phyloP scores from a whole-genome alignment of 2,113 vertebrate species.

The Callipepla californica region DNA sequence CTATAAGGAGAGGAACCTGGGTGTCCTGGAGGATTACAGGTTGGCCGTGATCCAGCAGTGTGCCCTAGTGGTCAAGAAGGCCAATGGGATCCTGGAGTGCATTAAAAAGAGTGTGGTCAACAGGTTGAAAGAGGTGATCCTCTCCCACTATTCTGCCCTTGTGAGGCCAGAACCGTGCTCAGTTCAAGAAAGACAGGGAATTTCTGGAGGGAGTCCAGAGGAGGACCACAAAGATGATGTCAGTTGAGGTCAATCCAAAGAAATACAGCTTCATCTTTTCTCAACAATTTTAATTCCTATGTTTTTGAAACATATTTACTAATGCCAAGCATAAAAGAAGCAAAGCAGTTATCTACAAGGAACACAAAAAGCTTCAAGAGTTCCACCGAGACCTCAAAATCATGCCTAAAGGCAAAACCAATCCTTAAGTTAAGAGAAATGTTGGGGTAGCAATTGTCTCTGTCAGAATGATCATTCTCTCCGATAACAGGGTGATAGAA shows the following conservation, averaged over 20 bases:
- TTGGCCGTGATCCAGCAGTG: too few relatives aligned
- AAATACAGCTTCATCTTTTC: neutral
- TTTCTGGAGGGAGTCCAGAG: too few relatives aligned
- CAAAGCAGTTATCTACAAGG: neutral
- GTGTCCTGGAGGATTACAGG: too few relatives aligned
- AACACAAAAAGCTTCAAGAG: neutral
- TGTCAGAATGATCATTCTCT: neutral
- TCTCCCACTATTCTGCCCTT: too few relatives aligned
- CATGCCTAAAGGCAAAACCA: conserved; percentile 1
- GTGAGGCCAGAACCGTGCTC: too few relatives aligned
- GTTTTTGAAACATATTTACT: neutral
- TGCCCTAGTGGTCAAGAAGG: too few relatives aligned
- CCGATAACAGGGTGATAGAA: neutral
- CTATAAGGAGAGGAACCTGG: too few relatives aligned
- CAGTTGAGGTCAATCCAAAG: neutral
- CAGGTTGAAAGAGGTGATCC: too few relatives aligned
- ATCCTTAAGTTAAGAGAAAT: neutral
- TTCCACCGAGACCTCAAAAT: neutral
- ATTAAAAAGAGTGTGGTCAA: too few relatives aligned
- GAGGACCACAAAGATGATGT: too few relatives aligned
- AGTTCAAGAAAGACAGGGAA: too few relatives aligned
- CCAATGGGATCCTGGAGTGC: too few relatives aligned
- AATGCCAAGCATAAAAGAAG: neutral
- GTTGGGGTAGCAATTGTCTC: neutral
- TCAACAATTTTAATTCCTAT: neutral